Percentiles rank a stretch among this genome's conserved stretches.
Evolutionary conservation across 2,888 invertebrate species (phyloP).

Genomic region (Timandra comae): DNA sequence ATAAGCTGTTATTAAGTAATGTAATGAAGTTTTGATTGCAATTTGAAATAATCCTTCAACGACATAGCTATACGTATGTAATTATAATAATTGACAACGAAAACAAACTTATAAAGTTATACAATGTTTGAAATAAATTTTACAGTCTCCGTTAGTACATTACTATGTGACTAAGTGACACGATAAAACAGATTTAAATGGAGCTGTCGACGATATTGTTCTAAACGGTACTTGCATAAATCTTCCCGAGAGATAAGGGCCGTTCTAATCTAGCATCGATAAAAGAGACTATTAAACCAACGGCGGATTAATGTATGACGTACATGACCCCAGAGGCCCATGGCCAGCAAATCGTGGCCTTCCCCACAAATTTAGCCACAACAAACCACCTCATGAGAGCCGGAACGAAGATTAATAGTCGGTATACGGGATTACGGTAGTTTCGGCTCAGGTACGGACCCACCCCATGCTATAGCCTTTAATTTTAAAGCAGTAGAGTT

Average conservation of each 20-base stretch:
- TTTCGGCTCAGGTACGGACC: slow-evolving; percentile 38
- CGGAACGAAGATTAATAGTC: slow-evolving; percentile 64
- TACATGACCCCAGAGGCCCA: slow-evolving; percentile 55
- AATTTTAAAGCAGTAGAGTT: slow-evolving; percentile 29
- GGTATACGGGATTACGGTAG: slow-evolving; percentile 57
- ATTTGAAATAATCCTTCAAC: no score
- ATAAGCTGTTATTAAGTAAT: no score
- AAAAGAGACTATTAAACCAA: slow-evolving; percentile 60
- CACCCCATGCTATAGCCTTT: slow-evolving; percentile 22
- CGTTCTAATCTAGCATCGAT: slow-evolving; percentile 42
- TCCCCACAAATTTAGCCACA: slow-evolving; percentile 67
- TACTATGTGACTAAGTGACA: no score
- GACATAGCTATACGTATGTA: no score
- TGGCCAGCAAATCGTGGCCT: slow-evolving; percentile 59
- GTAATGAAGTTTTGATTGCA: no score
- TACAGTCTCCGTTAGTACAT: no score
- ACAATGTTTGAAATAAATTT: no score
- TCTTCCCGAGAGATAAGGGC: slow-evolving; percentile 18
- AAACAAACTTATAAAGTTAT: no score
- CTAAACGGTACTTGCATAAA: slow-evolving; percentile 19
- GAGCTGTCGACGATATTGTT: slow-evolving; percentile 4
- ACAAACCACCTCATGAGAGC: slow-evolving; percentile 66
- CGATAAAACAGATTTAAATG: not conserved
- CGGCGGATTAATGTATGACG: slow-evolving; percentile 65
- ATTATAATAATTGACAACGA: no score